Evolutionary conservation across 2,888 invertebrate genomes (phyloP).

Genomic region (Nemurella pictetii): DNA sequence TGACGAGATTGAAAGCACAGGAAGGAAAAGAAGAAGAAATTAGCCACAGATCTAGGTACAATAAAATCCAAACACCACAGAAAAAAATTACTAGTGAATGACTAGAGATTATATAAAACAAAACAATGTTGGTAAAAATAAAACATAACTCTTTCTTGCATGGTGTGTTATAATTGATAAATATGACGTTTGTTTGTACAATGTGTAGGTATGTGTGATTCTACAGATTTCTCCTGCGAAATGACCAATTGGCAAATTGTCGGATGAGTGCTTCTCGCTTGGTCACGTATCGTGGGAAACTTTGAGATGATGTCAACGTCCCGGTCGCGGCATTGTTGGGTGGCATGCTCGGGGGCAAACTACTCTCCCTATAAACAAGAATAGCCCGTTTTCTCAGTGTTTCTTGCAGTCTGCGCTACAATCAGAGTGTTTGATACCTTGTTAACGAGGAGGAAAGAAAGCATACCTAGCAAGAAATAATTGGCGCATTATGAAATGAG

Average conservation of each 20-base stretch:
- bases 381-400: no score
- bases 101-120: background rate
- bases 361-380: conserved; percentile 41
- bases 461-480: no score
- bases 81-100: background rate
- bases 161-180: background rate
- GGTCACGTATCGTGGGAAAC: conserved; percentile 38
- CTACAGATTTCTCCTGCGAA: conserved; percentile 41
- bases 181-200: background rate
- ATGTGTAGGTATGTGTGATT: background rate
- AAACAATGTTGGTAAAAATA: background rate
- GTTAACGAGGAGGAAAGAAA: no score
- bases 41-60: background rate
- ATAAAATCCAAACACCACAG: background rate
- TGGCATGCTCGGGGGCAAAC: conserved; percentile 33
- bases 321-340: conserved; percentile 32
- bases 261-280: conserved; percentile 41
- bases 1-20: conserved; percentile 36
- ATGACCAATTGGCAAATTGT: conserved; percentile 42
- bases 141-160: background rate
- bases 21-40: conserved; percentile 31
- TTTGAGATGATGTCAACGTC: conserved; percentile 36
- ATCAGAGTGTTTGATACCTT: background rate
- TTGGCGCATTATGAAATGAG: no score
- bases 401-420: no score